Evolutionary conservation across 2,113 vertebrate species (phyloP).

Genomic region (Hirundichthys speculiger): DNA sequence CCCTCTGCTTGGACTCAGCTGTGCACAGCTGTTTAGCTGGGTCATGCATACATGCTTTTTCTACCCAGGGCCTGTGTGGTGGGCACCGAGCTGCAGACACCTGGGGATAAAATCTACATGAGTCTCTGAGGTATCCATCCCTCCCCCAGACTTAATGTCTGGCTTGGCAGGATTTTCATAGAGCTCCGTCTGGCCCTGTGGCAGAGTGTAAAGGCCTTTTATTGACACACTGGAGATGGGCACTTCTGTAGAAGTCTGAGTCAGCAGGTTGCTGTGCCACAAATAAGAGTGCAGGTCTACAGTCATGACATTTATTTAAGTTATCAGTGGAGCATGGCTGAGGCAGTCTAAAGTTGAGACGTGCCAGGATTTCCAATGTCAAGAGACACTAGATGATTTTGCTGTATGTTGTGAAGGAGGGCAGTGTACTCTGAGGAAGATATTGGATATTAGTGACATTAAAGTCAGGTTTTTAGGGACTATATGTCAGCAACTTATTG

Average conservation of each 20-base stretch:
- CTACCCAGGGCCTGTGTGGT: constrained; percentile 54
- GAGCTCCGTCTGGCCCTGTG: constrained; percentile 54
- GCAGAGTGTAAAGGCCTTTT: constrained; percentile 55
- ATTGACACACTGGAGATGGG: constrained; percentile 70
- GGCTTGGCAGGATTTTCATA: constrained; percentile 64
- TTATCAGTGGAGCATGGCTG: constrained; percentile 32
- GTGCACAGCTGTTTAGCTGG: constrained; percentile 67
- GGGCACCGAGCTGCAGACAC: constrained; percentile 58
- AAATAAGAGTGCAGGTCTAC: constrained; percentile 48
- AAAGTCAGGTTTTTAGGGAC: not conserved
- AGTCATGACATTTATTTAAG: constrained; percentile 51
- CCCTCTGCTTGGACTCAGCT: constrained; percentile 38
- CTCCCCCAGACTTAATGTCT: constrained; percentile 77
- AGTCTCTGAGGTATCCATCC: constrained; percentile 74
- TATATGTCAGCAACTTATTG: too few species aligned
- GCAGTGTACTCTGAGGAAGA: too few species aligned
- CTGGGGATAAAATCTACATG: constrained; percentile 48
- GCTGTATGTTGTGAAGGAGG: constrained; percentile 6
- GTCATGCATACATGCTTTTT: constrained; percentile 47
- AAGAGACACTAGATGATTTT: constrained; percentile 28
- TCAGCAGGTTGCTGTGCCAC: constrained; percentile 68
- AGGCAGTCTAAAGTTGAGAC: constrained; percentile 34
- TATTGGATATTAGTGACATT: constrained; percentile 10
- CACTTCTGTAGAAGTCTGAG: constrained; percentile 62
- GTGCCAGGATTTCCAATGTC: constrained; percentile 42